A percentile compares a stretch with the other conserved stretches of the same genome.
Conservation (phyloP, 2,113 vertebrate species). For the Hippolais icterina region DNA sequence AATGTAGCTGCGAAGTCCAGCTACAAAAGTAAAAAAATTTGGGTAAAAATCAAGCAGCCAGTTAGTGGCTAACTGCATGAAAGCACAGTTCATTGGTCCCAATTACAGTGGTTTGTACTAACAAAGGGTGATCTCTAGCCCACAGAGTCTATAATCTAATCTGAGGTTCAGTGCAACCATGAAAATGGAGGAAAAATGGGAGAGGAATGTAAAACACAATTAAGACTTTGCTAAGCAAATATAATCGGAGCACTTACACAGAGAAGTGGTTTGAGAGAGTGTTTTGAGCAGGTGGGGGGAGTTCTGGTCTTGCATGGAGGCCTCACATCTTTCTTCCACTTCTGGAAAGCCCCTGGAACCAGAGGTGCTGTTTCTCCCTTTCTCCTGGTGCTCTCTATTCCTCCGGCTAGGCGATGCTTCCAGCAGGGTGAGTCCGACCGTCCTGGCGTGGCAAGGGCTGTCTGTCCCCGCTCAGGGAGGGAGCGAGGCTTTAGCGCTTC, state of each 20-base stretch:
- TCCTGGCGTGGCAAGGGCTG: background rate
- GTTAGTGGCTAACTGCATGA: background rate
- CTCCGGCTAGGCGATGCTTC: background rate
- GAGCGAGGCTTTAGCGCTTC: accelerated
- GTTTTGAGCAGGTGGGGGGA: background rate
- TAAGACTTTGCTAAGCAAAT: background rate
- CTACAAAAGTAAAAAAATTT: background rate
- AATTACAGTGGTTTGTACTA: background rate
- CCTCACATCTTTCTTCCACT: background rate
- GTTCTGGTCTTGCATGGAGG: background rate
- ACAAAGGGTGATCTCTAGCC: background rate
- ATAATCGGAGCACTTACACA: background rate
- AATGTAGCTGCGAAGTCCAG: background rate
- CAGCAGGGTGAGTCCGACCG: background rate
- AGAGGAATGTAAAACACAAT: background rate
- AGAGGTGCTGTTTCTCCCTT: background rate
- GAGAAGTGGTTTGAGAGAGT: background rate
- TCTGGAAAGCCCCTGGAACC: background rate
- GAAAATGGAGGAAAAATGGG: background rate
- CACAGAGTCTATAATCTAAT: background rate
- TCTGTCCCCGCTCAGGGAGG: accelerated
- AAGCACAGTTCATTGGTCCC: background rate
- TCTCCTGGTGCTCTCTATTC: background rate
- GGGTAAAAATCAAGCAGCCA: background rate
- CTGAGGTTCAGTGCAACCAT: background rate